A percentile compares a stretch with the other conserved stretches of the same genome.
These are phyloP conservation scores for Cerceris rybyensis DNA, from an alignment of 2,888 invertebrate genomes.

Conservation along the genomic window DNA sequence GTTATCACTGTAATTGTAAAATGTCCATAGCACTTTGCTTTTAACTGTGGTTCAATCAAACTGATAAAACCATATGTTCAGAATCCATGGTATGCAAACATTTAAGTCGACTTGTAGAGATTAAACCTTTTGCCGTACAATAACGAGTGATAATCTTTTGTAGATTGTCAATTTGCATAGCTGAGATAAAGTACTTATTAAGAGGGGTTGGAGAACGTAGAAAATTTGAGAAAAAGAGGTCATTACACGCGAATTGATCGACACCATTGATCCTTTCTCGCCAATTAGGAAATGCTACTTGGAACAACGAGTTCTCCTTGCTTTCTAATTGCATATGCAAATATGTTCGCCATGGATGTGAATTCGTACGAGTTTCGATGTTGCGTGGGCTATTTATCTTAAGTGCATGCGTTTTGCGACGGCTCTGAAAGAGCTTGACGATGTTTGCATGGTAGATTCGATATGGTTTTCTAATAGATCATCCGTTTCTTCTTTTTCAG, in stretches of 20 bases:
- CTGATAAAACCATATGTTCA: no score
- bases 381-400: constrained; percentile 36
- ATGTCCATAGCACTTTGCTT: no score
- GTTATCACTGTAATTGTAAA: no score
- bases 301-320: constrained; percentile 64
- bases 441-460: constrained; percentile 26
- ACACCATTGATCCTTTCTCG: constrained; percentile 35
- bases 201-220: neutral
- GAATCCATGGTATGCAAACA: no score
- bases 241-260: constrained; percentile 38
- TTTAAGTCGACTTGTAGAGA: no score
- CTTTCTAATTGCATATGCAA: constrained; percentile 70
- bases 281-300: constrained; percentile 35
- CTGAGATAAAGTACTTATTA: no score
- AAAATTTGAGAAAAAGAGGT: constrained; percentile 8
- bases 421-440: constrained; percentile 25
- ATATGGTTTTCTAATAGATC: constrained; percentile 39
- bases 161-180: no score
- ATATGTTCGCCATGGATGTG: constrained; percentile 25
- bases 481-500: constrained; percentile 86
- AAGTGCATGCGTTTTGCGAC: constrained; percentile 46
- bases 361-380: neutral
- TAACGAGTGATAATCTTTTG: no score
- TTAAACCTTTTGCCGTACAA: no score
- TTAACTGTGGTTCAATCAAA: no score